phyloP scores from a whole-genome alignment of 2,113 vertebrate genomes.

The Pteropus alecto region DNA sequence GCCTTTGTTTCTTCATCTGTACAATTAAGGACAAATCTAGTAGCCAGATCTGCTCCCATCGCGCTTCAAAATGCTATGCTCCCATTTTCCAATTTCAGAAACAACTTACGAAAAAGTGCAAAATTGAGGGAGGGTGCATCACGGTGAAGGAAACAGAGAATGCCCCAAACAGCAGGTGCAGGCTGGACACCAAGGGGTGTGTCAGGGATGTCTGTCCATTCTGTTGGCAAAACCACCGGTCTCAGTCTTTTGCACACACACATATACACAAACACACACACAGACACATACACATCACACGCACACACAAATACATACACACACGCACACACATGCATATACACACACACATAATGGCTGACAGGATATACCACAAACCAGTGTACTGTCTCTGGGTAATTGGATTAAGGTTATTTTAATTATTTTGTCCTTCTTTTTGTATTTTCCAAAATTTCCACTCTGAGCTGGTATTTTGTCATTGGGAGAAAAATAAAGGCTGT shows the following conservation, averaged over 20 bases:
- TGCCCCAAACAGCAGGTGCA: neutral
- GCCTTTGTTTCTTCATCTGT: neutral
- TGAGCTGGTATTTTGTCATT: neutral
- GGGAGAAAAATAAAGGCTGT: neutral
- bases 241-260: neutral
- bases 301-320: neutral
- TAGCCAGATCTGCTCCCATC: neutral
- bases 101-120: neutral
- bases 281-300: fast-evolving
- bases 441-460: neutral
- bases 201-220: too few species aligned
- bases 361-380: too few species aligned
- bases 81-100: neutral
- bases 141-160: too few species aligned
- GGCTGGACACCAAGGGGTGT: neutral
- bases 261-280: neutral
- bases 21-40: neutral
- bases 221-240: neutral
- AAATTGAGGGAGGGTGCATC: neutral
- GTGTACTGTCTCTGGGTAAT: neutral
- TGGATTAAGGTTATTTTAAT: neutral
- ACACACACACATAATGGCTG: neutral
- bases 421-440: neutral
- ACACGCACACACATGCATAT: neutral
- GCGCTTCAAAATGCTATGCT: neutral